Conservation (phyloP, 2,888 invertebrate species). For the Ectropis crepuscularia region DNA sequence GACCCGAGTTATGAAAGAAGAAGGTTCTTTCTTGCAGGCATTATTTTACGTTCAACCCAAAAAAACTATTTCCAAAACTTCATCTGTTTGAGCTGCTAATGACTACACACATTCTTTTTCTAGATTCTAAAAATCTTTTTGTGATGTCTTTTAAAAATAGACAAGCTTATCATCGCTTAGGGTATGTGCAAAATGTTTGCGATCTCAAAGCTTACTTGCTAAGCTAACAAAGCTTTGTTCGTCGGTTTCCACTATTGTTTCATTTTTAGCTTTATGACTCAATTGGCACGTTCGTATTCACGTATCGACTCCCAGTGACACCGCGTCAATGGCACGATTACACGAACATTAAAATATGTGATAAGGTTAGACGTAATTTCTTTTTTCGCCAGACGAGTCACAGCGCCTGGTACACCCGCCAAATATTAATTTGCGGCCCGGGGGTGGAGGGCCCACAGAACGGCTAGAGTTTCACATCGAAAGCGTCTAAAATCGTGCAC, state of each 20-base stretch:
- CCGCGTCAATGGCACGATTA: constrained; percentile 41
- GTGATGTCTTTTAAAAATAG: neutral
- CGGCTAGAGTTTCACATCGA: constrained; percentile 31
- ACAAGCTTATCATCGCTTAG: neutral
- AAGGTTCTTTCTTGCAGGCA: too few relatives aligned
- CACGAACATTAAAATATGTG: constrained; percentile 32
- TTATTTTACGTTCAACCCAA: too few relatives aligned
- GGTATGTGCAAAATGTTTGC: constrained; percentile 14
- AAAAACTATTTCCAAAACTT: too few relatives aligned
- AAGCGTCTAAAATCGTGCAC: constrained; percentile 42
- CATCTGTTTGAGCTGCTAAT: too few relatives aligned
- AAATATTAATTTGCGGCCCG: constrained; percentile 43
- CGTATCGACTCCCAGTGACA: constrained; percentile 43
- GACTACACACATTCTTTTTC: neutral
- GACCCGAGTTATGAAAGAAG: too few relatives aligned
- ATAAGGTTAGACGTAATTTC: constrained; percentile 32
- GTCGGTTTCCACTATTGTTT: constrained; percentile 39
- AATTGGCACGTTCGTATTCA: constrained; percentile 41
- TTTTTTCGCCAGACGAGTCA: constrained; percentile 39
- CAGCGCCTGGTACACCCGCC: constrained; percentile 39
- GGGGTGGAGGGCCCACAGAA: constrained; percentile 53
- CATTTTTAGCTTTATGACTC: constrained; percentile 43
- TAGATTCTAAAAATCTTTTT: neutral
- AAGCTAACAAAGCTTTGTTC: too few relatives aligned
- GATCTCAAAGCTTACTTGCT: constrained; percentile 26